These are phyloP conservation scores for Tragelaphus strepsiceros DNA, from an alignment of 2,113 vertebrate species.

Conservation along the genomic window DNA sequence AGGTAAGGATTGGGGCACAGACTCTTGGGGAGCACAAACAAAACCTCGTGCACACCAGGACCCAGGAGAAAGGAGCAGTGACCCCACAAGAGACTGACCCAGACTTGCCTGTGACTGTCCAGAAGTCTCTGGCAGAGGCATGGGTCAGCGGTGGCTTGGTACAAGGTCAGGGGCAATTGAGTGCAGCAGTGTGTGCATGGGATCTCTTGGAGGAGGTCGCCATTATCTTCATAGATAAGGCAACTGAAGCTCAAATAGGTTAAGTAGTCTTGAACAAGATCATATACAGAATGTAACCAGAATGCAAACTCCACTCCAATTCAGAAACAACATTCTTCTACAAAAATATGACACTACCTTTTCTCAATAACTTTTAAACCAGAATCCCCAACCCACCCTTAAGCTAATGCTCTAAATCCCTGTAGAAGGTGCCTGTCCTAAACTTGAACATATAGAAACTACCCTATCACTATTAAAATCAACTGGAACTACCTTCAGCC, in stretches of 20 bases:
- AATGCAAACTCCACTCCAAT: background rate
- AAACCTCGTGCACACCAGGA: background rate
- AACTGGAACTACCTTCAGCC: background rate
- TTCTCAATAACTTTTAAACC: background rate
- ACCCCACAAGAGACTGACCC: background rate
- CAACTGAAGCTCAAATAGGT: background rate
- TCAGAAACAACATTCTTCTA: background rate
- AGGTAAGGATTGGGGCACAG: background rate
- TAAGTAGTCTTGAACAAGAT: background rate
- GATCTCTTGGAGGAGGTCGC: background rate
- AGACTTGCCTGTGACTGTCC: background rate
- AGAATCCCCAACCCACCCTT: background rate
- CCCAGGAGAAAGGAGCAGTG: background rate
- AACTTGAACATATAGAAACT: background rate
- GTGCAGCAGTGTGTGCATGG: fast-evolving
- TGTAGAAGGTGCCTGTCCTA: background rate
- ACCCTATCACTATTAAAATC: background rate
- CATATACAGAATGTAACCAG: background rate
- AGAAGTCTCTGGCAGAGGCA: background rate
- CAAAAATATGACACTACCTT: background rate
- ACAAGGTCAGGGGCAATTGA: background rate
- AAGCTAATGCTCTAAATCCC: background rate
- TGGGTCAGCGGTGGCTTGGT: fast-evolving
- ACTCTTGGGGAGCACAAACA: background rate
- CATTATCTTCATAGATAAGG: background rate